Conservation (phyloP, 1,140 invertebrate species). For the Chlorops oryzae region DNA sequence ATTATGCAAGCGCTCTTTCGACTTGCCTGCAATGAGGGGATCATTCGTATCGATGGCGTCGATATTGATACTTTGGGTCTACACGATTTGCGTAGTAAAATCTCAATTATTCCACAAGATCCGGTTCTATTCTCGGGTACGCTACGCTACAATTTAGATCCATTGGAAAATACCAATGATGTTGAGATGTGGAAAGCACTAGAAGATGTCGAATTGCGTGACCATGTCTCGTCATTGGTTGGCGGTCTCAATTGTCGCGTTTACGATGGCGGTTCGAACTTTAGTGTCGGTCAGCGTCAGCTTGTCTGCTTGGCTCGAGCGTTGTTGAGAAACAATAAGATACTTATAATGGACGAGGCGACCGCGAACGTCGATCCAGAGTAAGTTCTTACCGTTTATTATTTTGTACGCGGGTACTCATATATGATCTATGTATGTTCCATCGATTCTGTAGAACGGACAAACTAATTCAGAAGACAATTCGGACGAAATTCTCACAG, state of each 20-base stretch:
- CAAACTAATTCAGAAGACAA: conserved; percentile 63
- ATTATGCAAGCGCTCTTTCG: conserved; percentile 77
- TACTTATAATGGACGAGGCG: conserved; percentile 73
- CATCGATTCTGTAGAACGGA: conserved; percentile 53
- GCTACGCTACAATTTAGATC: conserved; percentile 72
- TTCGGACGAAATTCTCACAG: conserved; percentile 60
- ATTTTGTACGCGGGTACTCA: neutral
- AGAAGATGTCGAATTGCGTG: conserved; percentile 71
- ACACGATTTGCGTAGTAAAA: conserved; percentile 58
- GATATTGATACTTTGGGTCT: conserved; percentile 55
- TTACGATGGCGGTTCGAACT: conserved; percentile 61
- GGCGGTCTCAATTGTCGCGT: conserved; percentile 59
- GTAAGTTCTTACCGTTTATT: conserved; percentile 46
- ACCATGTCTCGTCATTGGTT: conserved; percentile 52
- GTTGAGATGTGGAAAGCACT: conserved; percentile 75
- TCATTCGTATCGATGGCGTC: conserved; percentile 56
- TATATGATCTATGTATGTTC: neutral
- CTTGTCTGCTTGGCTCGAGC: conserved; percentile 73
- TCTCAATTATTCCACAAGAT: conserved; percentile 78
- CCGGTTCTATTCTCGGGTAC: conserved; percentile 72
- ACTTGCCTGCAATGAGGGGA: conserved; percentile 59
- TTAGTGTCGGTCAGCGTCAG: conserved; percentile 74
- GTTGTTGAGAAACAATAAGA: conserved; percentile 65
- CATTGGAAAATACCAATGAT: conserved; percentile 67
- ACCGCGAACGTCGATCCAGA: conserved; percentile 65